These are phyloP conservation scores for Cordilura impudica DNA, from an alignment of 2,888 invertebrate genomes.

Conservation along the genomic window DNA sequence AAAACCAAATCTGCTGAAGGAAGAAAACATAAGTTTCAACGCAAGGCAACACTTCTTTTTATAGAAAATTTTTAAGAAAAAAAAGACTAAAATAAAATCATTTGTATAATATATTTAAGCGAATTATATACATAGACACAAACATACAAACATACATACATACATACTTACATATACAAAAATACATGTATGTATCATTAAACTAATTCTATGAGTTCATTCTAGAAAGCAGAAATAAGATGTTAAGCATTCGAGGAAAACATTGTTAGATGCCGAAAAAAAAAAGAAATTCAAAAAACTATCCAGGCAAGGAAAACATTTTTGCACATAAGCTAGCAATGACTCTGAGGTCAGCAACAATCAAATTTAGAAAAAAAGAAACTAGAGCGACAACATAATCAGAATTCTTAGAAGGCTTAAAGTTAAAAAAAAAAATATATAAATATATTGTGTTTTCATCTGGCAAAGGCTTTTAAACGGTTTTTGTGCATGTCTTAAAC, in stretches of 20 bases:
- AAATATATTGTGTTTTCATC: too few relatives aligned
- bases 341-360: slow-evolving; percentile 35
- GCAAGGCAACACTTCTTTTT: too few relatives aligned
- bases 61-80: neutral
- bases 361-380: neutral
- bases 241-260: slow-evolving; percentile 15
- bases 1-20: neutral
- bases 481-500: too few relatives aligned
- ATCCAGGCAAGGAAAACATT: slow-evolving; percentile 30
- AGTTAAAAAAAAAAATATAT: slow-evolving; percentile 2
- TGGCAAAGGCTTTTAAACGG: too few relatives aligned
- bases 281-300: too few relatives aligned
- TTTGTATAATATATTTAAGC: slow-evolving; percentile 18
- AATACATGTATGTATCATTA: neutral
- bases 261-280: slow-evolving; percentile 9
- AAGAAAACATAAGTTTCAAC: neutral
- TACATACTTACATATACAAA: too few relatives aligned
- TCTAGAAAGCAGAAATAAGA: slow-evolving; percentile 28
- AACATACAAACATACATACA: too few relatives aligned
- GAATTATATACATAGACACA: too few relatives aligned
- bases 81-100: slow-evolving; percentile 24
- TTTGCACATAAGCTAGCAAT: slow-evolving; percentile 13
- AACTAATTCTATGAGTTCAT: neutral
- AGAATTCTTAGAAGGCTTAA: slow-evolving; percentile 30
- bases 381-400: slow-evolving; percentile 2